Percentiles rank a stretch among this genome's conserved stretches.
Conservation (phyloP, 2,113 vertebrate genomes). For the Megaceryle maxima region DNA sequence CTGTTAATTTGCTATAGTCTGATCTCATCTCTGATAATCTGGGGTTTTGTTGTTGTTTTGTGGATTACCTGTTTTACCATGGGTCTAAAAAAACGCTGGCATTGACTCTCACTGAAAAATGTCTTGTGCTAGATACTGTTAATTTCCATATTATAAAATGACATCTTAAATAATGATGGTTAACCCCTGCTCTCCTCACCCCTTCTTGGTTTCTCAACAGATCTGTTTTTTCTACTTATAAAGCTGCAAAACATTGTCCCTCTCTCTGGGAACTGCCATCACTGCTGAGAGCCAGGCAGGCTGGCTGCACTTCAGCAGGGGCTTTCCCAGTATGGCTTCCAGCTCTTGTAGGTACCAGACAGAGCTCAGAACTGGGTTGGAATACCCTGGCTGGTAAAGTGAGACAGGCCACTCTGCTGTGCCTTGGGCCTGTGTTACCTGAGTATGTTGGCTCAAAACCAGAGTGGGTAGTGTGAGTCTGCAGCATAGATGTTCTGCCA, state of each 20-base stretch:
- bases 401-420: not conserved
- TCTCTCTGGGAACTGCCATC: not conserved
- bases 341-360: not conserved
- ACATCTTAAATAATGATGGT: not conserved
- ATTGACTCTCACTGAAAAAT: not conserved
- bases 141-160: not conserved
- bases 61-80: not conserved
- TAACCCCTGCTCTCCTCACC: not conserved
- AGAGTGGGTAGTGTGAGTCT: accelerated
- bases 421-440: not conserved
- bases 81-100: not conserved
- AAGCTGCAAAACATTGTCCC: not conserved
- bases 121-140: not conserved
- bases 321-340: not conserved
- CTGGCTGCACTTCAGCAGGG: accelerated
- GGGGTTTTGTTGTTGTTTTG: not conserved
- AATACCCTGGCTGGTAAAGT: not conserved
- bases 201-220: not conserved
- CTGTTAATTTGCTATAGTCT: not conserved
- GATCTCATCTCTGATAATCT: not conserved
- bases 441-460: not conserved
- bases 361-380: accelerated
- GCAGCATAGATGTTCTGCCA: not conserved
- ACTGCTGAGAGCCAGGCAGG: not conserved
- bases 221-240: not conserved